These are phyloP conservation scores for Chromobotia macracanthus DNA, from an alignment of 2,797 vertebrate species.

Conservation along the genomic window DNA sequence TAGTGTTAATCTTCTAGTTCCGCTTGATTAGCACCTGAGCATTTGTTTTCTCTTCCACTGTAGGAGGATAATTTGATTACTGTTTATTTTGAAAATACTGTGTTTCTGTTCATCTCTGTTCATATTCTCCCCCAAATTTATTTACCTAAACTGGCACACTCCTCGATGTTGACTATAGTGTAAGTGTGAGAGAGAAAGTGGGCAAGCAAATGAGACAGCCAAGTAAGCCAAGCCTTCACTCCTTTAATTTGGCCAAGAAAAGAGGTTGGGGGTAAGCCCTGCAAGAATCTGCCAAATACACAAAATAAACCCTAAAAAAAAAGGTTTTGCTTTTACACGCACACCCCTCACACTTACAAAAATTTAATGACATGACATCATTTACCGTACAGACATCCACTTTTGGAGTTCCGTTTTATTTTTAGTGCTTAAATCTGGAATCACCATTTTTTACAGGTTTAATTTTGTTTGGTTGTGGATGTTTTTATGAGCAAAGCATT, in stretches of 20 bases:
- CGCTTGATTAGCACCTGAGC: slow-evolving; percentile 23
- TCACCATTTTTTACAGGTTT: not conserved
- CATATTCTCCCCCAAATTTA: slow-evolving; percentile 7
- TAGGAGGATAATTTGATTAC: slow-evolving; percentile 19
- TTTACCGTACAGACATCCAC: not conserved
- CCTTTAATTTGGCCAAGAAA: slow-evolving; percentile 23
- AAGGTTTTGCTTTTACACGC: not conserved
- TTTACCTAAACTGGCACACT: slow-evolving; percentile 26
- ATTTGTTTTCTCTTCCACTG: slow-evolving; percentile 7
- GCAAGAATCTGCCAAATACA: slow-evolving; percentile 4
- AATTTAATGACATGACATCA: not conserved
- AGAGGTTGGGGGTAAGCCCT: not conserved
- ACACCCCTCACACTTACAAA: not conserved
- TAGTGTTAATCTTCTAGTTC: slow-evolving; percentile 18
- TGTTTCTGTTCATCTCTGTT: not conserved
- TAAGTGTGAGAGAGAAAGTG: not conserved
- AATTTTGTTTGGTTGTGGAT: not conserved
- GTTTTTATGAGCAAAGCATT: slow-evolving; percentile 3
- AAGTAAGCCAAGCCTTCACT: slow-evolving; percentile 23
- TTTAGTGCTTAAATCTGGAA: not conserved
- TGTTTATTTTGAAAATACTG: not conserved
- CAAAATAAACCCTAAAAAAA: slow-evolving; percentile 2
- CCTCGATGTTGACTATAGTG: not conserved
- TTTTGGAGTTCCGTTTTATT: not conserved
- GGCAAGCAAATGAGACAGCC: slow-evolving; percentile 25